Evolutionary conservation across 2,888 invertebrate species (phyloP).

Genomic region (Galeopsomyia nigrocyanea): DNA sequence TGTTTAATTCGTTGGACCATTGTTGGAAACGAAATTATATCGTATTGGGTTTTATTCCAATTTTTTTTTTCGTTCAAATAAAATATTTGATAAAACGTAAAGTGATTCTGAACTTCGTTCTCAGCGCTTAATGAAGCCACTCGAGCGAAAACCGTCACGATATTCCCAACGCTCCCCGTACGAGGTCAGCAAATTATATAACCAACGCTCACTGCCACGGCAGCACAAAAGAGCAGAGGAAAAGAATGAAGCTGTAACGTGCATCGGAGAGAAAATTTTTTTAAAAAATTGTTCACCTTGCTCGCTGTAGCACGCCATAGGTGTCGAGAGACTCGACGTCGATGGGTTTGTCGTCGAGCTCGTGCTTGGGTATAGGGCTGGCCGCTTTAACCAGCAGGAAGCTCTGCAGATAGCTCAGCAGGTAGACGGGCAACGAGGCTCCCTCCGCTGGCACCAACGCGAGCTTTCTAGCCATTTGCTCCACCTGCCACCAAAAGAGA

Average conservation of each 20-base stretch:
- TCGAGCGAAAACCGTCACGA: no score
- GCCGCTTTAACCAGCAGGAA: slow-evolving; percentile 79
- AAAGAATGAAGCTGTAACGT: background rate
- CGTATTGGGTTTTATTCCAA: no score
- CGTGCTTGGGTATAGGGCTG: slow-evolving; percentile 79
- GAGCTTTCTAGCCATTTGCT: slow-evolving; percentile 84
- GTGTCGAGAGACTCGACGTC: slow-evolving; percentile 85
- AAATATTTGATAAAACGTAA: no score
- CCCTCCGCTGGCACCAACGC: slow-evolving; percentile 91
- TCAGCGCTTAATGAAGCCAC: no score
- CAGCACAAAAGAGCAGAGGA: background rate
- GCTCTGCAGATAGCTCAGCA: slow-evolving; percentile 93
- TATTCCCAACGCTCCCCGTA: background rate
- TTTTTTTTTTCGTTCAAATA: no score
- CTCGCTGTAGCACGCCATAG: slow-evolving; percentile 90
- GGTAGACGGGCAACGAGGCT: slow-evolving; percentile 85
- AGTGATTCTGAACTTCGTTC: no score
- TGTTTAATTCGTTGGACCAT: no score
- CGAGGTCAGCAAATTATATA: no score
- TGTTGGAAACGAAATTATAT: no score
- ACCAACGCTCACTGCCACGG: background rate
- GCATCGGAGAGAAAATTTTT: slow-evolving; percentile 2
- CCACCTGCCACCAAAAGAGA: slow-evolving; percentile 71
- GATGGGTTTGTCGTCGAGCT: slow-evolving; percentile 79
- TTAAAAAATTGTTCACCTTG: slow-evolving; percentile 73